These are phyloP conservation scores for Corythornis vintsioides DNA, from an alignment of 2,113 vertebrate species.

Conservation along the genomic window DNA sequence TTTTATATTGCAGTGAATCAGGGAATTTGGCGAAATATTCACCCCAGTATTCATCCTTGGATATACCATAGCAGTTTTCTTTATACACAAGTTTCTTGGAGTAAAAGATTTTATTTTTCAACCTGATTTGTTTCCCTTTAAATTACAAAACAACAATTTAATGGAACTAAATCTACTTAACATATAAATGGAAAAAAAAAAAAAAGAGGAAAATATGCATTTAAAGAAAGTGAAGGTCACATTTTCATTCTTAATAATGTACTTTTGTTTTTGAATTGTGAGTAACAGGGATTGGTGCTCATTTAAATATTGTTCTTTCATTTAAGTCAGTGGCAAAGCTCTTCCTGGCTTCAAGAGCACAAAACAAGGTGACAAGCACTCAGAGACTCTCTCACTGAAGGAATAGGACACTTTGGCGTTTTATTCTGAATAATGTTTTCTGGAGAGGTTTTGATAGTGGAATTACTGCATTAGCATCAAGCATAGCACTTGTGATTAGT, in stretches of 20 bases:
- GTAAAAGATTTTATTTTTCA: not conserved
- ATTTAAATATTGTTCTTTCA: not conserved
- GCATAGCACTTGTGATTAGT: not conserved
- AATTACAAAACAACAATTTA: not conserved
- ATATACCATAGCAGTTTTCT: not conserved
- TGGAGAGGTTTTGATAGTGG: not conserved
- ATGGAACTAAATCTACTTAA: not conserved
- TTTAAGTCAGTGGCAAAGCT: not conserved
- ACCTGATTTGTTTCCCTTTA: not conserved
- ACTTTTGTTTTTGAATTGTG: not conserved
- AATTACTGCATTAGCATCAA: not conserved
- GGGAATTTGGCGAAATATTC: not conserved
- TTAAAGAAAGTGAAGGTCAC: not conserved
- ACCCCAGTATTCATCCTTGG: fast-evolving
- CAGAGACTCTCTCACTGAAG: not conserved
- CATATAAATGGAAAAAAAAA: not conserved
- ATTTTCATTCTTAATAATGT: not conserved
- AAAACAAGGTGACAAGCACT: not conserved
- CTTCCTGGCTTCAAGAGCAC: not conserved
- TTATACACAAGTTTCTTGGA: not conserved
- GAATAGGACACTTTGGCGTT: not conserved
- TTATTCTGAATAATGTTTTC: not conserved
- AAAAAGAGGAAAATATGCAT: not conserved
- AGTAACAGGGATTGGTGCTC: not conserved
- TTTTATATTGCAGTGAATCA: not conserved